Evolutionary conservation across 2,797 vertebrate species (phyloP), one percentile per base, ranked within the genome.

Genomic region (Vireo griseus): DNA sequence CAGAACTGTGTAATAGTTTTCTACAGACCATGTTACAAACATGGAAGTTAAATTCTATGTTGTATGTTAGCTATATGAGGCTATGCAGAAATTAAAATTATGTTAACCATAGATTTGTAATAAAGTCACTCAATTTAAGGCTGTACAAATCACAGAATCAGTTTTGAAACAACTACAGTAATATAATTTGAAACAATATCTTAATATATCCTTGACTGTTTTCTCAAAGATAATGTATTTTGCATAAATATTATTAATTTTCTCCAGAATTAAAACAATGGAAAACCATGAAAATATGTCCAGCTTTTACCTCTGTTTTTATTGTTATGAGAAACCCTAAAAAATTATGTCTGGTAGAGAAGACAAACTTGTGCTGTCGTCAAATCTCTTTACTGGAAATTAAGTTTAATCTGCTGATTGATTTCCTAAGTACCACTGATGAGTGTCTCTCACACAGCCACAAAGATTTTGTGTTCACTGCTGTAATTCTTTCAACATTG

Each of bases 401-500:
- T 79, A 52, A 55, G 11, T 61, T 69, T 67, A 50, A 18, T 62
- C 22, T 29, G 10, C 9, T 50, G 31, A 40, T 65, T 59, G 44
- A 54, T 66, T 50, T 44, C 11, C 12, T 29, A 12, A 39, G 8
- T 67, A 16, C 7, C 26, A 18, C 13, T n/a, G 16, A 54, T 17
- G 2, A 40, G 3, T 11, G 2, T 52, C 12, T 31, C 11, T 31
- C 26, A 54, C 5, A 37, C 39, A 66, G 5, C 12, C 13, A 52
- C 8, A 58, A 9, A 35, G 6, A 71, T 37, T 44, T 45, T 31
- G 29, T 6, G 3, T 58, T 74, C 10, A 35, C 37, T 82, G 24
- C 1, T 9, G 1, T 45, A 28, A 28, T 58, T 78, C 26, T 31
- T 71, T 58, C 22, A 66, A 9, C 0, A 4, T 13, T 28, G 10